Evolutionary conservation across 2,888 invertebrate genomes (phyloP).

Genomic region (Dichetophora obliterata): DNA sequence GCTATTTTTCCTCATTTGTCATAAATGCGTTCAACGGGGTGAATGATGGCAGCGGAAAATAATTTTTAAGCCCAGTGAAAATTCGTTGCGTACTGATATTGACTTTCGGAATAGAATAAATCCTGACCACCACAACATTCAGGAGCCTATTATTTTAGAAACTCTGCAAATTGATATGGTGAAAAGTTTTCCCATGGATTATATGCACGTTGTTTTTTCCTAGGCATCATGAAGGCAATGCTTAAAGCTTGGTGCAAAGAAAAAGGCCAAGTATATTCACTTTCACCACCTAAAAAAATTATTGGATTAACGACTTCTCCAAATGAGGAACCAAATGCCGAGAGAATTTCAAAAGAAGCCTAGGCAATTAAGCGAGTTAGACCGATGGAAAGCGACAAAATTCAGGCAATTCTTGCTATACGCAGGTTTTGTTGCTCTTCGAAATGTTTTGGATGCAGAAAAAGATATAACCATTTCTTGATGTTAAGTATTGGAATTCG

Average conservation of each 20-base stretch:
- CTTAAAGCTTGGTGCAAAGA: not conserved
- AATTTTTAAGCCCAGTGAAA: not conserved
- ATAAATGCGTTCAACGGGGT: not conserved
- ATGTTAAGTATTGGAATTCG: not conserved
- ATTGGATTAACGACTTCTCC: not conserved
- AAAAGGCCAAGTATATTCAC: too few species aligned
- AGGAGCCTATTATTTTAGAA: too few species aligned
- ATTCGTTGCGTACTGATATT: too few species aligned
- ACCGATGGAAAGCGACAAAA: not conserved
- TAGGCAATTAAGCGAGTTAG: not conserved
- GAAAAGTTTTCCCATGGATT: not conserved
- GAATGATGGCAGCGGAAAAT: not conserved
- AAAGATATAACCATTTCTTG: not conserved
- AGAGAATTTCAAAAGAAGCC: not conserved
- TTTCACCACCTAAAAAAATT: too few species aligned
- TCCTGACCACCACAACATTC: too few species aligned
- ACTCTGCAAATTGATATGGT: slow-evolving; percentile 19
- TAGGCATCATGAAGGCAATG: not conserved
- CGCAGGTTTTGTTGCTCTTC: not conserved
- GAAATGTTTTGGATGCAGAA: not conserved
- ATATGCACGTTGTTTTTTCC: slow-evolving; percentile 2
- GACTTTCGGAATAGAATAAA: too few species aligned
- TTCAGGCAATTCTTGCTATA: not conserved
- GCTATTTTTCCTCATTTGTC: not conserved
- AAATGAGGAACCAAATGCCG: too few species aligned